Percentiles rank a stretch among this genome's conserved stretches.
Conservation (phyloP, 1,140 invertebrate species). For the Drosophila virilis region DNA sequence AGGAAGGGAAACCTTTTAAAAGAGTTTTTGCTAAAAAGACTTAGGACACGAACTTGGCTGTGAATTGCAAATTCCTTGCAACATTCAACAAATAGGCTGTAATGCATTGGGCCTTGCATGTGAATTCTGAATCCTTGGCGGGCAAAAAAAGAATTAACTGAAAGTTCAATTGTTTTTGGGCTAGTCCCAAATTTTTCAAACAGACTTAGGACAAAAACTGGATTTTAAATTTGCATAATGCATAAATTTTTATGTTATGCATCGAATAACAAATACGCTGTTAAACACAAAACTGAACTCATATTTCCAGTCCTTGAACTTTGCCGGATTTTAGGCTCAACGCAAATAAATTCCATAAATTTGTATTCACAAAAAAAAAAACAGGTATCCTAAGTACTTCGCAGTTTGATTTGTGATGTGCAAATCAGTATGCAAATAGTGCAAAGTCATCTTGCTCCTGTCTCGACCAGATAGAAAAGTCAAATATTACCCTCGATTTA, state of each 20-base stretch:
- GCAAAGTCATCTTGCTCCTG: conserved; percentile 30
- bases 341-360: background rate
- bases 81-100: too few relatives aligned
- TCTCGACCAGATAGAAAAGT: conserved; percentile 14
- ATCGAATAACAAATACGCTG: too few relatives aligned
- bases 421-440: conserved; percentile 31
- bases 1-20: background rate
- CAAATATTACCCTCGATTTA: background rate
- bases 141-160: too few relatives aligned
- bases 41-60: background rate
- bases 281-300: background rate
- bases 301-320: conserved; percentile 22
- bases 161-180: too few relatives aligned
- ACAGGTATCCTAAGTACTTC: background rate
- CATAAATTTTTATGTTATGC: too few relatives aligned
- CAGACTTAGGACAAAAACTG: background rate
- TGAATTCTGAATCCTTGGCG: too few relatives aligned
- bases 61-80: background rate
- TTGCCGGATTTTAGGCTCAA: background rate
- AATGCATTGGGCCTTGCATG: too few relatives aligned
- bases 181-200: background rate
- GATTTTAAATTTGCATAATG: too few relatives aligned
- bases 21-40: background rate
- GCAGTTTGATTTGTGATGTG: conserved; percentile 22
- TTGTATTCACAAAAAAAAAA: background rate